These are phyloP conservation scores for Cybosia mesomella DNA, from an alignment of 2,888 invertebrate species.

Conservation along the genomic window DNA sequence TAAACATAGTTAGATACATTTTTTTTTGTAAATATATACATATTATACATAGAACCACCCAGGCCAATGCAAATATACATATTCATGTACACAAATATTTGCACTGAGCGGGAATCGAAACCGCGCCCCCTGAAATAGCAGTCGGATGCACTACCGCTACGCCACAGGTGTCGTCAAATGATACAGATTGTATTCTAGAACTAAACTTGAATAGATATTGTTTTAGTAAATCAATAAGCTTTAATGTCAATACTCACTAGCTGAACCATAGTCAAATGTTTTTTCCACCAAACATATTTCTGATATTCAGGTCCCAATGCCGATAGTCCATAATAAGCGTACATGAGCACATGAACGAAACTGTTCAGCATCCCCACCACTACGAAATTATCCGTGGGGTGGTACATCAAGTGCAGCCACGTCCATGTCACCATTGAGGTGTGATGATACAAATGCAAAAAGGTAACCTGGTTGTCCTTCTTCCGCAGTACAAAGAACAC, in stretches of 20 bases:
- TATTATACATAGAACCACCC: too few species aligned
- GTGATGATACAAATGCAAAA: slow-evolving; percentile 96
- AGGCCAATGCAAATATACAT: too few species aligned
- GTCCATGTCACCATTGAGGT: slow-evolving; percentile 91
- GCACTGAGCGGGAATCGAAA: too few species aligned
- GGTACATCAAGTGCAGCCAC: slow-evolving; percentile 91
- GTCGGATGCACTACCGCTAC: too few species aligned
- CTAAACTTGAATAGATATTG: too few species aligned
- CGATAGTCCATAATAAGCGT: slow-evolving; percentile 92
- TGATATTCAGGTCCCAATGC: slow-evolving; percentile 91
- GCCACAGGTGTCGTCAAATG: too few species aligned
- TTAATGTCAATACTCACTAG: slow-evolving; percentile 84
- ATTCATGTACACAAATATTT: too few species aligned
- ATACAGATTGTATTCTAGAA: too few species aligned
- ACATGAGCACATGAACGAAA: slow-evolving; percentile 94
- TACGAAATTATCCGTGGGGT: slow-evolving; percentile 92
- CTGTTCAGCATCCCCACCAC: slow-evolving; percentile 92
- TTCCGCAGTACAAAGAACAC: slow-evolving; percentile 96
- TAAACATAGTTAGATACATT: too few species aligned
- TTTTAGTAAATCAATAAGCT: not conserved
- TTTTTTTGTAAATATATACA: too few species aligned
- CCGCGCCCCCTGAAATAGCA: too few species aligned
- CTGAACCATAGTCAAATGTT: slow-evolving; percentile 93
- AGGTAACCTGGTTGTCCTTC: slow-evolving; percentile 91
- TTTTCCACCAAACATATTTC: slow-evolving; percentile 95